A percentile compares a stretch with the other conserved stretches of the same genome.
Evolutionary conservation across 2,113 vertebrate genomes (phyloP).

Genomic region (Cyrtonyx montezumae): DNA sequence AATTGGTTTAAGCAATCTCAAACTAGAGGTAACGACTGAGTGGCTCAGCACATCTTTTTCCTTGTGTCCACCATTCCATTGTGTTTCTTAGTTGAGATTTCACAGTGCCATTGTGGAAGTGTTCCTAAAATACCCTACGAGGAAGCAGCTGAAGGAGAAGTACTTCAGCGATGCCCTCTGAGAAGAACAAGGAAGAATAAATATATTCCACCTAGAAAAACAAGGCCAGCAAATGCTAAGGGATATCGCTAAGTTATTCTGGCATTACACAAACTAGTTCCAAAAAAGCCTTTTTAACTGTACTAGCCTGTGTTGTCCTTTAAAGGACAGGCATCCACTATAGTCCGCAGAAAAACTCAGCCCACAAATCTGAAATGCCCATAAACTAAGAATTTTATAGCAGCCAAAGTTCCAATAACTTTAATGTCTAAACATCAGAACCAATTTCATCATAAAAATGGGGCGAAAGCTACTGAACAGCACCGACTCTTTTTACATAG

Average conservation of each 20-base stretch:
- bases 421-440: neutral
- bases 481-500: neutral
- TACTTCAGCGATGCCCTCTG: neutral
- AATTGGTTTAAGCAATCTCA: neutral
- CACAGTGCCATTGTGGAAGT: neutral
- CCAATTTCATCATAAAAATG: neutral
- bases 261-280: neutral
- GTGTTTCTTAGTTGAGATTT: neutral
- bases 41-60: neutral
- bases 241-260: neutral
- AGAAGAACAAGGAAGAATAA: conserved; percentile 2
- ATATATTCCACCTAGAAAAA: neutral
- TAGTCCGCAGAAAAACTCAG: neutral
- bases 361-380: neutral
- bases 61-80: neutral
- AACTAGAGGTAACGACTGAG: neutral
- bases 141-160: neutral
- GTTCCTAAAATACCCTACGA: neutral
- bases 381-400: neutral
- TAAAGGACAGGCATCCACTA: neutral
- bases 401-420: neutral
- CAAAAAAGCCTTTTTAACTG: neutral
- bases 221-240: neutral
- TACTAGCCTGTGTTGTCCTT: neutral
- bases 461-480: neutral